Base-by-base conservation (phyloP, 1,140 invertebrate genomes). In the Limonius californicus region DNA sequence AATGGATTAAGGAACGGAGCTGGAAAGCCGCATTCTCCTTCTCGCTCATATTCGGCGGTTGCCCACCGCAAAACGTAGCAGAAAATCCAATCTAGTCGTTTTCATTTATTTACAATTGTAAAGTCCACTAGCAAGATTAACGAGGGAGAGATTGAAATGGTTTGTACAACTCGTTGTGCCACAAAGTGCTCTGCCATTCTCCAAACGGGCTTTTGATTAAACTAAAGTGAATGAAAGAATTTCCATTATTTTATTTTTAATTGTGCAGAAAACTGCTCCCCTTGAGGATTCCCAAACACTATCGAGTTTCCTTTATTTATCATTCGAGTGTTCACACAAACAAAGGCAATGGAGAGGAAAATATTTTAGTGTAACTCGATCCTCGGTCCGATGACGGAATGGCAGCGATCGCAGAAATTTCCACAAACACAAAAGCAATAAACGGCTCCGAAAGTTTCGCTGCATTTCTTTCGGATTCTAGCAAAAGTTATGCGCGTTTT, bases 11-110 rank as follows among this genome's bases (percentile, higher is more conserved):
- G 35, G 35, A n/a, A 4, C 9, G 23, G 23, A 39, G n/a, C 35
- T 39, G 11, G n/a, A 39, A 39, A 50, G 6, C 42, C 42, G 4
- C 16, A 18, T 8, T 21, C 16, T 12, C 6, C 9, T 18, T 9
- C 19, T 50, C 7, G 15, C 16, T 11, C 7, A 50, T 50, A 21
- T 50, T 50, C 45, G 19, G 20, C 12, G 9, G 16, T 19, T 50
- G 42, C 6, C 8, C 45, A 50, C 45, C 16, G 19, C 16, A 50
- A 50, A 21, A 50, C 14, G 45, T 50, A 50, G 14, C 16, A 21
- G 16, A 50, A 50, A 50, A 50, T 50, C 45, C 45, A 50, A 50
- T 50, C 45, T 50, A 50, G 20, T 50, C 45, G n/a, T 50, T 50
- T 50, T 50, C 16, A 50, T 50, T 50, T 50, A 50, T 50, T 19